A percentile compares a stretch with the other conserved stretches of the same genome.
phyloP scores from a whole-genome alignment of 2,797 vertebrate genomes.

The Melanotaenia nigrans region DNA sequence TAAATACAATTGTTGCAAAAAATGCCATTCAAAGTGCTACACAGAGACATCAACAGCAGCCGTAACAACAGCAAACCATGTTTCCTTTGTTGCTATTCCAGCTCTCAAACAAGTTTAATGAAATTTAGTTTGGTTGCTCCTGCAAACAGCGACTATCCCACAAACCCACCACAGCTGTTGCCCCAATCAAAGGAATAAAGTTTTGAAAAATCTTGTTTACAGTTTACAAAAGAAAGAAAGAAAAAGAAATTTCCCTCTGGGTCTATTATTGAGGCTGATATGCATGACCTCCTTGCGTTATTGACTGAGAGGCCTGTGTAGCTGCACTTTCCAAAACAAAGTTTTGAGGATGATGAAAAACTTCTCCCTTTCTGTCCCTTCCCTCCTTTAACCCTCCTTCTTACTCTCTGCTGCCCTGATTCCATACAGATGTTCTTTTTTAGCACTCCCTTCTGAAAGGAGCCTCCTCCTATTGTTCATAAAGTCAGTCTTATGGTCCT shows the following conservation, averaged over 20 bases:
- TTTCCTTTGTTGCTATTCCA: not conserved
- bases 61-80: not conserved
- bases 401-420: constrained; percentile 61
- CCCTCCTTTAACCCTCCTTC: constrained; percentile 56
- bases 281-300: constrained; percentile 32
- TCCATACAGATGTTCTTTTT: constrained; percentile 78
- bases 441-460: constrained; percentile 66
- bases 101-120: not conserved
- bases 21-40: not conserved
- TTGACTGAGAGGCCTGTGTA: constrained; percentile 37
- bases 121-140: not conserved
- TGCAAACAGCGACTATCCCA: not conserved
- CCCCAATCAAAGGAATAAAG: not conserved
- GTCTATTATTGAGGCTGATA: constrained; percentile 3
- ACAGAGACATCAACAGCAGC: not conserved
- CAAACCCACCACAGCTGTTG: not conserved
- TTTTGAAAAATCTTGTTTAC: not conserved
- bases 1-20: not conserved
- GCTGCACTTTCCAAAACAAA: constrained; percentile 51
- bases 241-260: not conserved
- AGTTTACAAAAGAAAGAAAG: not conserved
- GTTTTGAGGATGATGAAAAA: constrained; percentile 22
- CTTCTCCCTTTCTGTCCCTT: constrained; percentile 43
- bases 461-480: constrained; percentile 75
- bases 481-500: constrained; percentile 66